Conservation (phyloP, 1,140 invertebrate genomes). For the Philotrypesis tridentata region DNA sequence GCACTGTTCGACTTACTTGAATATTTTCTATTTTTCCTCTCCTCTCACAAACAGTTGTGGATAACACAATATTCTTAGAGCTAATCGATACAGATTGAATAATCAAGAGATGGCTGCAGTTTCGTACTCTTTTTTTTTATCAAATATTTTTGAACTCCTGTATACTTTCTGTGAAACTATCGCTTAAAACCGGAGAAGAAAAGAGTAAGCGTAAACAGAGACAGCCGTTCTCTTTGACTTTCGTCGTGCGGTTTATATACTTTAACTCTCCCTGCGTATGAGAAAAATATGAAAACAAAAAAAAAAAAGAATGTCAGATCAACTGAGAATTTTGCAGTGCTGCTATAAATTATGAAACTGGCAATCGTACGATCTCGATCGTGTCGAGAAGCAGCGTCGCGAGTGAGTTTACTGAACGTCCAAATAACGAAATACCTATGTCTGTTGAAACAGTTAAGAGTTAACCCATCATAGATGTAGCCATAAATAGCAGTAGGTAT, state of each 20-base stretch:
- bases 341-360: not conserved
- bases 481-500: not conserved
- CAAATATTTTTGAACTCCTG: not conserved
- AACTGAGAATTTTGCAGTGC: not conserved
- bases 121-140: not conserved
- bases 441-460: not conserved
- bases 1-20: constrained; percentile 8
- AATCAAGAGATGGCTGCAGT: constrained; percentile 40
- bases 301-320: not conserved
- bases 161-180: not conserved
- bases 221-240: not conserved
- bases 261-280: not conserved
- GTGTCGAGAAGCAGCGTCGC: not conserved
- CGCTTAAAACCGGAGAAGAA: not conserved
- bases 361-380: not conserved
- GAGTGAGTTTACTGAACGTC: not conserved
- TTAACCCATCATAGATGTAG: not conserved
- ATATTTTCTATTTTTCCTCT: constrained; percentile 23
- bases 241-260: not conserved
- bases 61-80: constrained; percentile 54
- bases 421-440: not conserved
- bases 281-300: no score
- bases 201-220: not conserved
- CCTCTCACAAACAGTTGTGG: constrained; percentile 36
- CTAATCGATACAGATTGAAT: constrained; percentile 71